phyloP scores from a whole-genome alignment of 2,797 vertebrate genomes.

The Takifugu rubripes region DNA sequence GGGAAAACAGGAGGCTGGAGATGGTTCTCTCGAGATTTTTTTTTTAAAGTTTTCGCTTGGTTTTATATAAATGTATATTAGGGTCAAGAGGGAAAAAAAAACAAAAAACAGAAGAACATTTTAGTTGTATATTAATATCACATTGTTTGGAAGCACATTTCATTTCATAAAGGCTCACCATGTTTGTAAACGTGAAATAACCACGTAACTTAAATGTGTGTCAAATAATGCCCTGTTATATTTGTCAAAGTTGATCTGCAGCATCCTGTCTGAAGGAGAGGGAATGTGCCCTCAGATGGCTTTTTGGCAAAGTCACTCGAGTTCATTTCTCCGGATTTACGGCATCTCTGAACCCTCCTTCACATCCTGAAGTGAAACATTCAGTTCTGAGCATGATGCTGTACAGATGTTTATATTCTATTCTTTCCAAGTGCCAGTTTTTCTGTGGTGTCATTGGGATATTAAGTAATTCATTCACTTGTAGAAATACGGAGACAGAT shows the following conservation, averaged over 20 bases:
- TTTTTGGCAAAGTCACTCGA: too few species aligned
- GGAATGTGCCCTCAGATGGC: too few species aligned
- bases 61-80: slow-evolving; percentile 82
- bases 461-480: slow-evolving; percentile 60
- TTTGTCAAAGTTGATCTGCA: slow-evolving; percentile 59
- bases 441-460: slow-evolving; percentile 69
- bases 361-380: slow-evolving; percentile 63
- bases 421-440: slow-evolving; percentile 75
- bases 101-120: slow-evolving; percentile 29
- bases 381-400: slow-evolving; percentile 72
- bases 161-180: slow-evolving; percentile 68
- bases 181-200: slow-evolving; percentile 72
- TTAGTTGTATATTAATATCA: slow-evolving; percentile 74
- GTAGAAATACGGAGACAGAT: slow-evolving; percentile 25
- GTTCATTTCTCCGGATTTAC: not conserved
- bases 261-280: slow-evolving; percentile 51
- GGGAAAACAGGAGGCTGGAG: slow-evolving; percentile 28
- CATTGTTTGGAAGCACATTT: slow-evolving; percentile 72
- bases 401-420: slow-evolving; percentile 75
- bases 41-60: slow-evolving; percentile 67
- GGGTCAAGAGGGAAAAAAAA: slow-evolving; percentile 53
- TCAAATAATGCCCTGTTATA: slow-evolving; percentile 71
- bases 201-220: slow-evolving; percentile 71
- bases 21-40: slow-evolving; percentile 31
- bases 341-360: slow-evolving; percentile 29